Percentiles rank a stretch among this genome's conserved stretches.
These are phyloP conservation scores for Habroteleia sp. DNA, from an alignment of 2,888 invertebrate species.

Conservation along the genomic window DNA sequence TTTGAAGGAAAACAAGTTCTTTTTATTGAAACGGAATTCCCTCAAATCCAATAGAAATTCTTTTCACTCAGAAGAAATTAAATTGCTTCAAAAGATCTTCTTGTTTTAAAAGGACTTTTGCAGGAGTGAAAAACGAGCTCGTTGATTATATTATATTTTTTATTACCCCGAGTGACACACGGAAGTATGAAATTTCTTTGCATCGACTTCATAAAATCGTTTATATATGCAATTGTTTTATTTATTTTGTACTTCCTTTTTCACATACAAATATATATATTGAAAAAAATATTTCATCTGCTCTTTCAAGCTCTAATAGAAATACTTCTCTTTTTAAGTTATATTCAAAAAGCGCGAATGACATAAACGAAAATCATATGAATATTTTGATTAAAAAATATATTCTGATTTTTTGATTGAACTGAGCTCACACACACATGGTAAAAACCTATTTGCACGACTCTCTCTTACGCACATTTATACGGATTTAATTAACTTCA, in stretches of 20 bases:
- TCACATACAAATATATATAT: too few species aligned
- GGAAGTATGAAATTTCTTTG: conserved; percentile 22
- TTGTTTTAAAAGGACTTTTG: conserved; percentile 55
- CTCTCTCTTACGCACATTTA: too few species aligned
- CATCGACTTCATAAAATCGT: conserved; percentile 24
- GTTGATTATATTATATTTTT: conserved; percentile 54
- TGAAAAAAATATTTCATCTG: conserved; percentile 16
- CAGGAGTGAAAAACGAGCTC: conserved; percentile 43
- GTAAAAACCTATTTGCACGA: too few species aligned
- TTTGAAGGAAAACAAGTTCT: conserved; percentile 48
- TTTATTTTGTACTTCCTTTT: too few species aligned
- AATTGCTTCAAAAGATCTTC: conserved; percentile 60
- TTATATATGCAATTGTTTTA: conserved; percentile 11
- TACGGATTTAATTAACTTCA: conserved; percentile 24
- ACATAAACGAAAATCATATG: conserved; percentile 2
- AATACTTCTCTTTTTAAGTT: neutral
- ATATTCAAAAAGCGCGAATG: conserved; percentile 22
- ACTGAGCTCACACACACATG: too few species aligned
- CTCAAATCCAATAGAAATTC: conserved; percentile 58
- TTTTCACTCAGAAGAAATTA: conserved; percentile 59
- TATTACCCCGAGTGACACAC: conserved; percentile 34
- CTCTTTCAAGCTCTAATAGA: conserved; percentile 14
- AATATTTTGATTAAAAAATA: conserved; percentile 11
- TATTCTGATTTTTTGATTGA: neutral
- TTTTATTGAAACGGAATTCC: conserved; percentile 56